These are phyloP conservation scores for Drosophila kambysellisi DNA, from an alignment of 2,888 invertebrate genomes.

Conservation along the genomic window DNA sequence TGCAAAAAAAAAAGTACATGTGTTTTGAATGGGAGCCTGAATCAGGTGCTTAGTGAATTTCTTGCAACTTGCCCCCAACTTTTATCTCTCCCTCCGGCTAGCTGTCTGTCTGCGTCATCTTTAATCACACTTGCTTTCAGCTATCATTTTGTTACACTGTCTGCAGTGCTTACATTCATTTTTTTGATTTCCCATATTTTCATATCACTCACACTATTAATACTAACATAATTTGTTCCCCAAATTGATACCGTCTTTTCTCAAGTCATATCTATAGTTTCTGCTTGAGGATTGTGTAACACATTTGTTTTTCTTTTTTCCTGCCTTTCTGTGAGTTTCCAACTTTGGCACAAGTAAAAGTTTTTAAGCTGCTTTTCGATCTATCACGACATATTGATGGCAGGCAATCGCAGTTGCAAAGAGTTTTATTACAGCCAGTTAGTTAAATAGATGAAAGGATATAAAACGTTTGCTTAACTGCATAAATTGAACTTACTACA, in stretches of 20 bases:
- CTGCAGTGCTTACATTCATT: background rate
- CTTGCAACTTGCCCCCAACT: conserved; percentile 47
- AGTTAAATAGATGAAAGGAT: conserved; percentile 10
- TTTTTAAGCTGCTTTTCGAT: conserved; percentile 64
- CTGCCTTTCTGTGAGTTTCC: conserved; percentile 4
- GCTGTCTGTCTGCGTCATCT: conserved; percentile 25
- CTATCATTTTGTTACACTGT: background rate
- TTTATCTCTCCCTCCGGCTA: conserved; percentile 1
- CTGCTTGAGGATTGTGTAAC: background rate
- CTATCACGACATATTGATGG: conserved; percentile 47
- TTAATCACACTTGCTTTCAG: background rate
- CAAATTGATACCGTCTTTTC: no score
- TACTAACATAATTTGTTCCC: background rate
- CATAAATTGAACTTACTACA: conserved; percentile 10
- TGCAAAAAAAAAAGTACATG: conserved; percentile 13
- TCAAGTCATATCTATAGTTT: background rate
- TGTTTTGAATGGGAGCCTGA: background rate
- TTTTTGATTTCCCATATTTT: background rate
- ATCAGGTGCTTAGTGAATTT: conserved; percentile 11
- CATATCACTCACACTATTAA: background rate
- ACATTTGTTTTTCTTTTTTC: background rate
- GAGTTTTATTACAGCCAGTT: conserved; percentile 19
- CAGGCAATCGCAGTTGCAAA: conserved; percentile 31
- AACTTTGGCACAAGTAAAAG: conserved; percentile 44
- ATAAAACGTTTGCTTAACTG: background rate